Percentiles rank a stretch among this genome's conserved stretches.
Evolutionary conservation across 1,140 invertebrate genomes (phyloP).

Genomic region (Neoseiulus cucumeris): DNA sequence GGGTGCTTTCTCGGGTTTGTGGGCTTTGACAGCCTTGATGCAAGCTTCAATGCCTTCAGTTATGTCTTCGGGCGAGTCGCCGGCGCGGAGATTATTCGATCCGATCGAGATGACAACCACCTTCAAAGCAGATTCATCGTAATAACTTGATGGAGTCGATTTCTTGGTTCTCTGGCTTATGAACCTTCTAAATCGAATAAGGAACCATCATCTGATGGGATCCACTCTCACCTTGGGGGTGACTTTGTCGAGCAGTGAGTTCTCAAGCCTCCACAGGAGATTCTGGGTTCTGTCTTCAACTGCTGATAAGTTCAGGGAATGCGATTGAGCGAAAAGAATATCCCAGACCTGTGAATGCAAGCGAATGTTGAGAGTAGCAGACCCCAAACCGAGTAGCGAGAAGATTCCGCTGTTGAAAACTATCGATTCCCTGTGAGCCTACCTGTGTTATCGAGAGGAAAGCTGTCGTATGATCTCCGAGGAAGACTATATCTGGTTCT

Average conservation of each 20-base stretch:
- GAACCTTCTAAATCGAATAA: no score
- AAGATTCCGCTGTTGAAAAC: neutral
- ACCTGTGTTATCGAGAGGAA: slow-evolving; percentile 3
- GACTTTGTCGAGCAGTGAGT: slow-evolving; percentile 1
- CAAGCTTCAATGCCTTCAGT: neutral
- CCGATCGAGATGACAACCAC: slow-evolving; percentile 5
- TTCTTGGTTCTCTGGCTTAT: no score
- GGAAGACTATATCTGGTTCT: slow-evolving; percentile 6
- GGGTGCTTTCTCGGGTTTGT: neutral
- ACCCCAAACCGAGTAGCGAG: neutral
- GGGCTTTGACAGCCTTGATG: neutral
- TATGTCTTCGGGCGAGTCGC: neutral
- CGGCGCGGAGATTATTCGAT: neutral
- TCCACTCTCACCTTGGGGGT: neutral
- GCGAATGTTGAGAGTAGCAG: neutral
- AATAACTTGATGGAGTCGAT: no score
- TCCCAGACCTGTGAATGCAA: neutral
- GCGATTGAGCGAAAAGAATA: slow-evolving; percentile 2
- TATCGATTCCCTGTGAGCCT: neutral
- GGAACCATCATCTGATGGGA: no score
- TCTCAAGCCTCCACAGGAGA: neutral
- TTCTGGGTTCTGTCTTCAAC: neutral
- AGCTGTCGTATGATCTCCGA: slow-evolving; percentile 4
- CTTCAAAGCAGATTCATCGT: neutral
- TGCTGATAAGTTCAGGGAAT: neutral